A percentile compares a stretch with the other conserved stretches of the same genome.
Conservation (phyloP, 2,797 vertebrate species). For the Argentina silus region DNA sequence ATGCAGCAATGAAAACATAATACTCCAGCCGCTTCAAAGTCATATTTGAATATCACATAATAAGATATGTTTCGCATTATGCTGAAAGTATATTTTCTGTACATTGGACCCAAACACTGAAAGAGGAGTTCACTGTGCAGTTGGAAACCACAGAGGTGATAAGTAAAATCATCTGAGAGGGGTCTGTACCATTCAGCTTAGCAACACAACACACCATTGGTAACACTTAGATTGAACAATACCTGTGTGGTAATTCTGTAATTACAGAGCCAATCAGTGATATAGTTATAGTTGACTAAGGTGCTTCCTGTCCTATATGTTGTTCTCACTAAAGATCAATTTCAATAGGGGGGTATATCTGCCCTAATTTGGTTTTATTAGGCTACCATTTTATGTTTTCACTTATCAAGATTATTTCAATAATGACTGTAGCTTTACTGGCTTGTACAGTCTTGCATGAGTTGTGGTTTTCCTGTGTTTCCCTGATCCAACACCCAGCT, state of each 20-base stretch:
- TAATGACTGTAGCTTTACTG: neutral
- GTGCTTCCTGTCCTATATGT: no score
- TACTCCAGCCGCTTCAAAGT: neutral
- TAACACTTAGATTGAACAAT: neutral
- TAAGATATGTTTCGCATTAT: neutral
- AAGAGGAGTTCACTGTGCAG: neutral
- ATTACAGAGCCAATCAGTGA: no score
- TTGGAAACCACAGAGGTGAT: neutral
- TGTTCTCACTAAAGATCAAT: no score
- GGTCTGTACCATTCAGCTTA: neutral
- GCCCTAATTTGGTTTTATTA: no score
- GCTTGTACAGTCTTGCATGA: neutral
- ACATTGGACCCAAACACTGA: neutral
- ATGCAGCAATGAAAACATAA: constrained; percentile 8
- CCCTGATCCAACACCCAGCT: neutral
- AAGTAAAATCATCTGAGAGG: neutral
- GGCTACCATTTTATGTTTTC: no score
- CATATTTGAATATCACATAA: neutral
- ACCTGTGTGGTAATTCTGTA: no score
- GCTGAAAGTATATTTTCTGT: neutral
- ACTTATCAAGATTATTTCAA: neutral
- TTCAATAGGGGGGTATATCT: no score
- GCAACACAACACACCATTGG: neutral
- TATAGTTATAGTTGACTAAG: no score
- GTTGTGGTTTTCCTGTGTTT: neutral